Evolutionary conservation across 2,113 vertebrate species (phyloP).

Genomic region (Stegostoma tigrinum): DNA sequence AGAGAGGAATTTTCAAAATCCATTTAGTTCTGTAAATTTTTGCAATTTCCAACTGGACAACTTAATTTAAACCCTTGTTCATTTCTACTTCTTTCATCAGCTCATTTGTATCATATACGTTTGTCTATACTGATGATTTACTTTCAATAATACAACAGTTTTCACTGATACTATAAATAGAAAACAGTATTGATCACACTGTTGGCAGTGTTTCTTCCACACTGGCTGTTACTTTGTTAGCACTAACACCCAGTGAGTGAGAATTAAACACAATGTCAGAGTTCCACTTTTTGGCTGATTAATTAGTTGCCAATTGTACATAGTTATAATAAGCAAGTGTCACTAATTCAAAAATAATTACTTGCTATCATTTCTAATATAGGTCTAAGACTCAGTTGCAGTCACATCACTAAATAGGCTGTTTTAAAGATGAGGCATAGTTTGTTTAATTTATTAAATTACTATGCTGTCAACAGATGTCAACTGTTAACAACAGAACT

Average conservation of each 20-base stretch:
- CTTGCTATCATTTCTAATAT: slow-evolving; percentile 14
- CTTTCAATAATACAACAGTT: slow-evolving; percentile 72
- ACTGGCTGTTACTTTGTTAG: slow-evolving; percentile 56
- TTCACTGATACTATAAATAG: slow-evolving; percentile 66
- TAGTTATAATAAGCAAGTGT: not conserved
- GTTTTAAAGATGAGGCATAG: not conserved
- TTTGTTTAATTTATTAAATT: slow-evolving; percentile 70
- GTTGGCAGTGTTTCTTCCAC: slow-evolving; percentile 39
- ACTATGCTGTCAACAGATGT: slow-evolving; percentile 65
- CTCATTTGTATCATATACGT: slow-evolving; percentile 14
- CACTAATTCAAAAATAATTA: slow-evolving; percentile 24
- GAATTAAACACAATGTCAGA: slow-evolving; percentile 19
- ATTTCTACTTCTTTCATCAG: not conserved
- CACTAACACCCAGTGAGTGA: slow-evolving; percentile 42
- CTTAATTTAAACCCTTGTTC: not conserved
- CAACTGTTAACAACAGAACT: slow-evolving; percentile 66
- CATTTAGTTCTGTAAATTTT: not conserved
- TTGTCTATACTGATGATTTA: slow-evolving; percentile 42
- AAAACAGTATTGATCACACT: slow-evolving; percentile 57
- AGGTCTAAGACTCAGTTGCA: not conserved
- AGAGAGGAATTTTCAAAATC: slow-evolving; percentile 3
- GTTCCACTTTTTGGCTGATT: slow-evolving; percentile 5
- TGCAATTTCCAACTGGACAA: not conserved
- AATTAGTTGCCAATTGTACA: not conserved
- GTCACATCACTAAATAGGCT: not conserved